Evolutionary conservation across 1,140 invertebrate genomes (phyloP).

Genomic region (Drosophila athabasca): DNA sequence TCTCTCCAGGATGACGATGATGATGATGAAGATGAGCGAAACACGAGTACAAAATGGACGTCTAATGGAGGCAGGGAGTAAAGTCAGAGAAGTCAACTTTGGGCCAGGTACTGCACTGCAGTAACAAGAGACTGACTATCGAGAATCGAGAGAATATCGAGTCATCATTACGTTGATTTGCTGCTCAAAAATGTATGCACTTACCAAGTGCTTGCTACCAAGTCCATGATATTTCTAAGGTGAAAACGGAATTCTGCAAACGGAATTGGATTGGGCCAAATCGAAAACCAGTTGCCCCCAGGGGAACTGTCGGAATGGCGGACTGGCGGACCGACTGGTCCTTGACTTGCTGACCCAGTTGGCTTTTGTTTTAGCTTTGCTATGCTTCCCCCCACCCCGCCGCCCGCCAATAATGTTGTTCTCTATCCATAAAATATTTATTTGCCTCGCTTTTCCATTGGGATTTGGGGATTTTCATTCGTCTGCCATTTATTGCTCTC

Average conservation of each 20-base stretch:
- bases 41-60: conserved; percentile 31
- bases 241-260: conserved; percentile 32
- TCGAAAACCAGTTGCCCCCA: conserved; percentile 27
- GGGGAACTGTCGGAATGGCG: conserved; percentile 42
- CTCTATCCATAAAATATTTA: conserved; percentile 72
- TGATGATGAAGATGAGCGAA: conserved; percentile 11
- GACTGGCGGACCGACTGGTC: conserved; percentile 42
- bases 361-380: conserved; percentile 48
- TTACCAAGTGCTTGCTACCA: conserved; percentile 73
- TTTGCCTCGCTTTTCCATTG: conserved; percentile 72
- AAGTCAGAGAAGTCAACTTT: conserved; percentile 39
- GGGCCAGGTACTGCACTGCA: neutral
- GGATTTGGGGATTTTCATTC: conserved; percentile 51
- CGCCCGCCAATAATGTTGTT: conserved; percentile 61
- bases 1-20: neutral
- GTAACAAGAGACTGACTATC: conserved; percentile 1
- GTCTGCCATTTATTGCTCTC: conserved; percentile 63
- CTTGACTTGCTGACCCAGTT: conserved; percentile 80
- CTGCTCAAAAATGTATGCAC: conserved; percentile 64
- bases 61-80: conserved; percentile 1
- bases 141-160: conserved; percentile 17
- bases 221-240: conserved; percentile 52
- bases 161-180: conserved; percentile 77
- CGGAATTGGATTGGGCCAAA: conserved; percentile 39
- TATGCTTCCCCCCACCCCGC: neutral